phyloP scores from a whole-genome alignment of 2,113 vertebrate species.

The Cnemophilus loriae region DNA sequence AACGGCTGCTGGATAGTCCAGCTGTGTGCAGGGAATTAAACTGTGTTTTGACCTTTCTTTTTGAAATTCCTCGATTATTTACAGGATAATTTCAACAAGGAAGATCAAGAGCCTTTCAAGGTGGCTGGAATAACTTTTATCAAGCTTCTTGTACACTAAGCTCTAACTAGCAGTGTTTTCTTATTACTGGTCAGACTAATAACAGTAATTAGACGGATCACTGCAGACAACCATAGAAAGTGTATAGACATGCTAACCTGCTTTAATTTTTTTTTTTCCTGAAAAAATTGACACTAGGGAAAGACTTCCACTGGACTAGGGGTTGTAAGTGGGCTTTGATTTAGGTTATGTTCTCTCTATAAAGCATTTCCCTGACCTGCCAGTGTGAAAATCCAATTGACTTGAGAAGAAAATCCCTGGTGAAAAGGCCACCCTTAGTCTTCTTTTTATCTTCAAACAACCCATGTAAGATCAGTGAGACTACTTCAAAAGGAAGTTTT shows the following conservation, averaged over 20 bases:
- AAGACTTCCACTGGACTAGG: not conserved
- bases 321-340: not conserved
- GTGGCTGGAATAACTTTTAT: not conserved
- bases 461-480: not conserved
- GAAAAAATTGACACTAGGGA: not conserved
- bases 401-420: not conserved
- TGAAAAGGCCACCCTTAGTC: not conserved
- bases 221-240: not conserved
- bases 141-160: not conserved
- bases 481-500: not conserved
- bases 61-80: not conserved
- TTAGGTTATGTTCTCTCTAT: not conserved
- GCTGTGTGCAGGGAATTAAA: not conserved
- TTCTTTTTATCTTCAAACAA: conserved; percentile 27
- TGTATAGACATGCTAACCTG: not conserved
- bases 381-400: conserved; percentile 5
- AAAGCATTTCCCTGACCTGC: not conserved
- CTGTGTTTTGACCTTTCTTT: not conserved
- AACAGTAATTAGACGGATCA: not conserved
- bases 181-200: not conserved
- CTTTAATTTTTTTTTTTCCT: not conserved
- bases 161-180: not conserved
- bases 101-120: not conserved
- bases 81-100: not conserved
- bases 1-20: not conserved